These are phyloP conservation scores for Phainopepla nitens DNA, from an alignment of 2,113 vertebrate species.

Conservation along the genomic window DNA sequence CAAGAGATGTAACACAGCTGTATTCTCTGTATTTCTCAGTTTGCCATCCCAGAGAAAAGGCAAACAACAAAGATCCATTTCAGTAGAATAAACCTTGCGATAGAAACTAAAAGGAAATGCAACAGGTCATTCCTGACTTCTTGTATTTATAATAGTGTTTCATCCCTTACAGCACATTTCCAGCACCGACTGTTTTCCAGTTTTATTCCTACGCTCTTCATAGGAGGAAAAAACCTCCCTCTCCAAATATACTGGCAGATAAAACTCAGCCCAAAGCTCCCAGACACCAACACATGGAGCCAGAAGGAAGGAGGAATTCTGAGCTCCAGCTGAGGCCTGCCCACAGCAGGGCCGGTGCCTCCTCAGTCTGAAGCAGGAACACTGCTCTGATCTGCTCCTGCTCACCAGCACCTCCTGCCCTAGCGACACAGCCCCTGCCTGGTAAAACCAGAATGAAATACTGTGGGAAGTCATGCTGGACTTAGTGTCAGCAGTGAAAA, in stretches of 20 bases:
- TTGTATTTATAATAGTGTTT: rapidly evolving
- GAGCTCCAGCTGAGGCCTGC: not conserved
- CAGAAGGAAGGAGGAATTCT: not conserved
- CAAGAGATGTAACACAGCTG: not conserved
- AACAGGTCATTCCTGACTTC: not conserved
- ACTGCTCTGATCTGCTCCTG: not conserved
- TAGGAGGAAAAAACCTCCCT: not conserved
- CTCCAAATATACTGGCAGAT: rapidly evolving
- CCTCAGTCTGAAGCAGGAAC: not conserved
- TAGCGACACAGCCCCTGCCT: not conserved
- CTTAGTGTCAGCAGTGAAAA: not conserved
- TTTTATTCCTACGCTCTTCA: not conserved
- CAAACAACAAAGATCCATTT: not conserved
- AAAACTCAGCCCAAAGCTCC: not conserved
- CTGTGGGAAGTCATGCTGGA: not conserved
- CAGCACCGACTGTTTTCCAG: not conserved
- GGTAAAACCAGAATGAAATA: not conserved
- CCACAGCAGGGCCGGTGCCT: rapidly evolving
- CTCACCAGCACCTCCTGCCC: not conserved
- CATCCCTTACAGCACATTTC: not conserved
- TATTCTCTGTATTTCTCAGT: too few species aligned
- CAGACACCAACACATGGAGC: not conserved
- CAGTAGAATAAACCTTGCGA: not conserved
- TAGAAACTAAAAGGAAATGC: not conserved
- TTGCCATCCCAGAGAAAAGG: not conserved